phyloP scores from a whole-genome alignment of 1,140 invertebrate species.

The Dufourea novaeangliae region DNA sequence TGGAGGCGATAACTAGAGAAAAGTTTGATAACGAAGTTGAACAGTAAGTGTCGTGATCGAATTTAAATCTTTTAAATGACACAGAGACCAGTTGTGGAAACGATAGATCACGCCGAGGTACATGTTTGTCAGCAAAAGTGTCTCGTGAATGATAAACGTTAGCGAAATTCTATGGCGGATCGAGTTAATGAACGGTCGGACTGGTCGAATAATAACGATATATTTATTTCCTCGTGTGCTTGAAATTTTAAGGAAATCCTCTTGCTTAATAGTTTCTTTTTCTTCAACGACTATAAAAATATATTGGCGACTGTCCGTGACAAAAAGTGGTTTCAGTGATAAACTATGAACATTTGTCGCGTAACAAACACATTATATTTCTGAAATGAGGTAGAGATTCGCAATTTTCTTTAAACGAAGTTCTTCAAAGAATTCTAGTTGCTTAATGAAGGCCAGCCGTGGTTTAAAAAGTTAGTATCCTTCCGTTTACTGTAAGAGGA shows the following conservation, averaged over 20 bases:
- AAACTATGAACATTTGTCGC: too few relatives aligned
- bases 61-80: slow-evolving; percentile 12
- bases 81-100: background rate
- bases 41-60: too few relatives aligned
- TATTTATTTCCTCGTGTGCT: too few relatives aligned
- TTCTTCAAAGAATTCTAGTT: background rate
- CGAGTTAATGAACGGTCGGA: background rate
- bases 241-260: too few relatives aligned
- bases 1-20: background rate
- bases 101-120: too few relatives aligned
- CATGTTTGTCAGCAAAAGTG: slow-evolving; percentile 14
- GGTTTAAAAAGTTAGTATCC: background rate
- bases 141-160: slow-evolving; percentile 14
- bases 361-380: too few relatives aligned
- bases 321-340: too few relatives aligned
- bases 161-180: background rate
- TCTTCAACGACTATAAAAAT: too few relatives aligned
- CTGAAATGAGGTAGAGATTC: background rate
- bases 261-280: too few relatives aligned
- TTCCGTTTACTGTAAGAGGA: background rate
- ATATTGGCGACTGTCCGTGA: too few relatives aligned
- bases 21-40: background rate
- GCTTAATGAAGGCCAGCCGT: background rate
- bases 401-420: too few relatives aligned
- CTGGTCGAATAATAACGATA: background rate